Percentiles rank a stretch among this genome's conserved stretches.
These are phyloP conservation scores for Xestobium rufovillosum DNA, from an alignment of 2,888 invertebrate species.

Conservation along the genomic window DNA sequence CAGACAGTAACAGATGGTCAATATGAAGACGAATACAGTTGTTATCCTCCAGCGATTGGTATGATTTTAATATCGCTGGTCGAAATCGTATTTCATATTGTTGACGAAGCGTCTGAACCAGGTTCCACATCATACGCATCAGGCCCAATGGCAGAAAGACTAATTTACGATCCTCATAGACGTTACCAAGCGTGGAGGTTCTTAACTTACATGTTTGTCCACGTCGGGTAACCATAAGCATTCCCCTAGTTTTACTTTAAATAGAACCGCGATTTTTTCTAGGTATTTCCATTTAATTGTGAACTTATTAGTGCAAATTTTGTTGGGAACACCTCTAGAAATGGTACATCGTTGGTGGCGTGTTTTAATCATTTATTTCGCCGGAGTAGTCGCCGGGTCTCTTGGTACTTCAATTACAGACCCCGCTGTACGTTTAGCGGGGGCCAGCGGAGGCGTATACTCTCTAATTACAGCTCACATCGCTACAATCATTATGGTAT, in stretches of 20 bases:
- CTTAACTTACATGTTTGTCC: slow-evolving; percentile 92
- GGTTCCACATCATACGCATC: slow-evolving; percentile 37
- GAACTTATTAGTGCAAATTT: slow-evolving; percentile 84
- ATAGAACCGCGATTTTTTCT: slow-evolving; percentile 25
- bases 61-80: slow-evolving; percentile 84
- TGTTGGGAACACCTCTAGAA: slow-evolving; percentile 90
- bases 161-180: slow-evolving; percentile 81
- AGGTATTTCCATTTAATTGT: slow-evolving; percentile 82
- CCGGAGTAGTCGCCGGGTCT: slow-evolving; percentile 80
- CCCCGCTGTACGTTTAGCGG: slow-evolving; percentile 75
- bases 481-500: slow-evolving; percentile 81
- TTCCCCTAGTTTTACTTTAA: slow-evolving; percentile 3
- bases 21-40: slow-evolving; percentile 87
- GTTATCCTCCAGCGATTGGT: slow-evolving; percentile 86
- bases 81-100: slow-evolving; percentile 68
- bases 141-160: slow-evolving; percentile 66
- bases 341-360: slow-evolving; percentile 96
- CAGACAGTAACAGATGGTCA: slow-evolving; percentile 53
- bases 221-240: slow-evolving; percentile 67
- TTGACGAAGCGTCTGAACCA: slow-evolving; percentile 32
- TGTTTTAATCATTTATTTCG: slow-evolving; percentile 72
- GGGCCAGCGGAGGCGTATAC: slow-evolving; percentile 94
- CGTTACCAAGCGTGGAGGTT: slow-evolving; percentile 90
- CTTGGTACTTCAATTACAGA: slow-evolving; percentile 75
- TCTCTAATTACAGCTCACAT: slow-evolving; percentile 90